Evolutionary conservation across 2,113 vertebrate genomes (phyloP).

Genomic region (western clawed frog (Xenopus tropicalis)): DNA sequence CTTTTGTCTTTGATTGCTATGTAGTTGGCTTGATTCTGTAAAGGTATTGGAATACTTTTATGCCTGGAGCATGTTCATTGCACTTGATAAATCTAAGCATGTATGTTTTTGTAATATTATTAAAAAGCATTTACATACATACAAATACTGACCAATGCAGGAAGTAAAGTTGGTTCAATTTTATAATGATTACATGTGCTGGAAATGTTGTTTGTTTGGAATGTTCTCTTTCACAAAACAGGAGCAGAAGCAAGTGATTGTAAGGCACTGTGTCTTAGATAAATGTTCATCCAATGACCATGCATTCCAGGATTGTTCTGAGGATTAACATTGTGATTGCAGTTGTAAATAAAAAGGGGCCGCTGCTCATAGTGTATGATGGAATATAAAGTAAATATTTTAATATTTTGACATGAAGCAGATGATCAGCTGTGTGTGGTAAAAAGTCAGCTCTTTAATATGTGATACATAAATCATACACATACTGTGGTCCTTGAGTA

Average conservation of each 20-base stretch:
- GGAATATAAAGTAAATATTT: constrained; percentile 47
- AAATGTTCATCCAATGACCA: constrained; percentile 42
- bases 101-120: too few species aligned
- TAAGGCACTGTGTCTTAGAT: not conserved
- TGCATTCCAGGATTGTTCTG: constrained; percentile 41
- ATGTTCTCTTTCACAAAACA: not conserved
- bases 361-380: constrained; percentile 38
- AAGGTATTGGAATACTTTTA: too few species aligned
- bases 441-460: constrained; percentile 49
- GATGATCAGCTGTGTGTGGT: constrained; percentile 54
- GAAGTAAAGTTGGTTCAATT: not conserved
- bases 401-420: constrained; percentile 49
- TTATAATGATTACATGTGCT: not conserved
- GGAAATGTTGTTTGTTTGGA: not conserved
- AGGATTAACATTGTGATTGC: constrained; percentile 34
- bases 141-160: too few species aligned
- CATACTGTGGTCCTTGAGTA: constrained; percentile 41
- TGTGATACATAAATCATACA: constrained; percentile 46
- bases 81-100: too few species aligned
- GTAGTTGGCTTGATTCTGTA: too few species aligned
- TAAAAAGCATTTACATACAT: too few species aligned
- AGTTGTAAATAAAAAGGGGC: constrained; percentile 8
- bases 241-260: not conserved
- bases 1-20: too few species aligned
- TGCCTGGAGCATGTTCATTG: too few species aligned